Conservation (phyloP, 37 sponge, comb jelly and placozoan species). For the Haliclona indistincta region DNA sequence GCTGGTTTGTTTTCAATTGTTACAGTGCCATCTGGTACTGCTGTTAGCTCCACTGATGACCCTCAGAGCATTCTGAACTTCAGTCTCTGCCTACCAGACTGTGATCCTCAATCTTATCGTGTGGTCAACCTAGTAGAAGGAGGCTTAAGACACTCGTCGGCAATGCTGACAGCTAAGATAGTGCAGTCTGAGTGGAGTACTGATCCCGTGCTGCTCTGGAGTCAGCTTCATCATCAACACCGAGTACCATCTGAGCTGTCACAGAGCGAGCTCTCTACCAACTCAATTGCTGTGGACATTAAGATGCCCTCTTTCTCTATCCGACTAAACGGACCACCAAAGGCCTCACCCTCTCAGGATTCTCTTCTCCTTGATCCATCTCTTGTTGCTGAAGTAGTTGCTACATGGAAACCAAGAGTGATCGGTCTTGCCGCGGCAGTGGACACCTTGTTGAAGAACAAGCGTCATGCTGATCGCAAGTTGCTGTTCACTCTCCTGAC, state of each 20-base stretch:
- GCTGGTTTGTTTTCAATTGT: background rate
- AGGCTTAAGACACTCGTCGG: conserved; percentile 1
- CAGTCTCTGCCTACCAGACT: background rate
- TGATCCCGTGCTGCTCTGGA: conserved; percentile 27
- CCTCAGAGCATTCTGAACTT: conserved; percentile 30
- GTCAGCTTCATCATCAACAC: background rate
- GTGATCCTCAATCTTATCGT: too few species aligned
- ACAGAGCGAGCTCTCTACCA: background rate
- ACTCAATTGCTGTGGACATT: background rate
- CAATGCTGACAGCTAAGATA: conserved; percentile 14
- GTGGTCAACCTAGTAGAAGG: conserved; percentile 9
- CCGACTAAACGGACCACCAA: background rate
- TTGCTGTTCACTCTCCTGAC: background rate
- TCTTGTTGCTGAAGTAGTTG: background rate
- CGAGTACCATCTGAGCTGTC: background rate
- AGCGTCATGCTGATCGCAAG: background rate
- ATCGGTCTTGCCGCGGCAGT: background rate
- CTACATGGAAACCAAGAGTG: background rate
- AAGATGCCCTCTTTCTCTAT: background rate
- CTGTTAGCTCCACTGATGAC: too few species aligned
- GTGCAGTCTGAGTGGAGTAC: conserved; percentile 9
- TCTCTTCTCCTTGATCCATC: background rate
- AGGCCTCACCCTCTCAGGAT: background rate
- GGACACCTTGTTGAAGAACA: background rate
- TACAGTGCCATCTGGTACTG: too few species aligned